Evolutionary conservation across 2,113 vertebrate genomes (phyloP), one percentile per base, ranked within the genome.

Genomic region (Embiotoca jacksoni): DNA sequence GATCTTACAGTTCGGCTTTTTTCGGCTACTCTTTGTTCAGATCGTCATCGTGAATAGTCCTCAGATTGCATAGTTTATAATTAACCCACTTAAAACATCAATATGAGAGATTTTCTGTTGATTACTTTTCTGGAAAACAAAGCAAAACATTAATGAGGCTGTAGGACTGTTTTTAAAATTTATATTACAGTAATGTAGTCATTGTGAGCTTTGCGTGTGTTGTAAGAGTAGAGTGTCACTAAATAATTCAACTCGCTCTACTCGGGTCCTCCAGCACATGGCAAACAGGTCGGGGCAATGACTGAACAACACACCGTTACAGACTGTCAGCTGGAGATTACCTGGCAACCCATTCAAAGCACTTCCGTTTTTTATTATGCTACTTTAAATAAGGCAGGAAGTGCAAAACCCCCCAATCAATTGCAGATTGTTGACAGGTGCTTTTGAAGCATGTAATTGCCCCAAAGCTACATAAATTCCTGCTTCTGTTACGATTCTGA

Each of bases 171-270:
- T 49, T 75, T 65, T 58, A 50, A 6, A 49, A 63, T 30, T 37
- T 64, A 70, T 70, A 60, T 46, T 23, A 37, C 11, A 6, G 6
- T 35, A 3, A 65, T 49, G 7, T 32, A 23, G 72, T 70, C 41
- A 0, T 47, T 36, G 33, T 33, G 36, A 62, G 73, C 59, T 46
- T 52, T 39, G 84, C 67, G n/a, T 84, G 75, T 83, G 78, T 75
- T 65, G 59, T 74, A 71, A 88, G 78, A 88, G 87, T 83, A 84
- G 81, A 88, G 79, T 84, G 87, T 46, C 80, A 61, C 74, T 93
- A 63, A 93, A 93, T 93, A 86, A 93, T 93, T 93, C 59, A 93
- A 5, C 56, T 7, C 1, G 30, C 7, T 50, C 46, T 86, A 69
- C 11, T 64, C 16, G 49, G 63, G 59, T 83, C 58, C 11, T 81